These are phyloP conservation scores for Thinocorus orbignyianus DNA, from an alignment of 2,113 vertebrate genomes.

Conservation along the genomic window DNA sequence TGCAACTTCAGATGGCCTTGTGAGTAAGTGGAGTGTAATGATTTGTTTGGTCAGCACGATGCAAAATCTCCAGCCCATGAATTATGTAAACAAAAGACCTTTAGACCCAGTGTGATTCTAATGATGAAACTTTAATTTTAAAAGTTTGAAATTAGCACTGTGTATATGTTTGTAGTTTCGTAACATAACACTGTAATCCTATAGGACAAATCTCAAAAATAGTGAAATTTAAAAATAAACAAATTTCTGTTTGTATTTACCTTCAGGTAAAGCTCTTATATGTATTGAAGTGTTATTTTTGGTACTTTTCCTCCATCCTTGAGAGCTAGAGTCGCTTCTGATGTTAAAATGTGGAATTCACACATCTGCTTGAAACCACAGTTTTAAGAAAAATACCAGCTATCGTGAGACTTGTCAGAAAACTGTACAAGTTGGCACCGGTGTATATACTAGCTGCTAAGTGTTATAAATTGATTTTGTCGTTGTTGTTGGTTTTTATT, in stretches of 20 bases:
- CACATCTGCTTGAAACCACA: slow-evolving; percentile 8
- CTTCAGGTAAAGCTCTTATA: not conserved
- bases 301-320: not conserved
- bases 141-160: not conserved
- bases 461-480: slow-evolving; percentile 2
- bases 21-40: not conserved
- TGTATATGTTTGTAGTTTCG: not conserved
- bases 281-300: not conserved
- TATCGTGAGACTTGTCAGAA: not conserved
- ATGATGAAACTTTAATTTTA: not conserved
- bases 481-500: not conserved
- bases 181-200: not conserved
- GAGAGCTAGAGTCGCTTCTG: not conserved
- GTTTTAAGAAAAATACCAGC: slow-evolving; percentile 20
- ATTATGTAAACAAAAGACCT: slow-evolving; percentile 37
- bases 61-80: not conserved
- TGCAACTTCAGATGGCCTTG: not conserved
- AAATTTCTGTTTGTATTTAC: not conserved
- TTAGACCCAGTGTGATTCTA: not conserved
- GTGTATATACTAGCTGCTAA: not conserved
- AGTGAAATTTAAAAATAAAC: not conserved
- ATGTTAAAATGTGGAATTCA: slow-evolving; percentile 19
- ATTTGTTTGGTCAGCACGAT: slow-evolving; percentile 19
- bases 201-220: not conserved
- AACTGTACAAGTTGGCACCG: slow-evolving; percentile 4